A percentile compares a stretch with the other conserved stretches of the same genome.
These are phyloP conservation scores for Ornithorhynchus anatinus DNA, from an alignment of 2,113 vertebrate genomes.

Conservation along the genomic window DNA sequence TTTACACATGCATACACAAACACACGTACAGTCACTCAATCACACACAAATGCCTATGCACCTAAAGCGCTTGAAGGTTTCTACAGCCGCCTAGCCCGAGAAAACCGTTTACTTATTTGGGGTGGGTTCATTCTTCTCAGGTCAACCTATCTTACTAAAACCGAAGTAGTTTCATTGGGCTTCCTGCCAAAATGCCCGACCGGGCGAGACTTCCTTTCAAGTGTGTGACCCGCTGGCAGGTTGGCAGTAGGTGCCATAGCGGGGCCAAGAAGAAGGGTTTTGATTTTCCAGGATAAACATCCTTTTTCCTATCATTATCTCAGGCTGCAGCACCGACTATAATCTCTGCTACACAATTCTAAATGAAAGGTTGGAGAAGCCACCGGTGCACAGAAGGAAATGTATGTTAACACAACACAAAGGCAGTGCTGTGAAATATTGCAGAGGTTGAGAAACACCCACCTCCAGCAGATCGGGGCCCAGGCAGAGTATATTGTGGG, in stretches of 20 bases:
- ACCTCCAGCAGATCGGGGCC: no score
- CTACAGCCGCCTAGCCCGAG: background rate
- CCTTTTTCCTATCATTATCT: constrained; percentile 46
- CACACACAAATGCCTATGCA: no score
- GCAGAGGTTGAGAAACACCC: background rate
- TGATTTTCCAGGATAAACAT: constrained; percentile 36
- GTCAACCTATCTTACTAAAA: constrained; percentile 33
- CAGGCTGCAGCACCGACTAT: background rate
- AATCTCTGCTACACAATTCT: constrained; percentile 29
- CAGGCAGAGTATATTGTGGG: no score
- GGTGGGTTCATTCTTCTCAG: constrained; percentile 43
- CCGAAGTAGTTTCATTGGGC: constrained; percentile 50
- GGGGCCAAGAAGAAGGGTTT: background rate
- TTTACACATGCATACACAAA: background rate
- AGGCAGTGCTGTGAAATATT: background rate
- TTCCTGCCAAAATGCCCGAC: constrained; percentile 39
- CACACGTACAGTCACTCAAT: no score
- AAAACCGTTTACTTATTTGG: background rate
- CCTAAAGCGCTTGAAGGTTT: background rate
- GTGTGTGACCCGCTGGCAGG: constrained; percentile 32
- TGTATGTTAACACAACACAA: background rate
- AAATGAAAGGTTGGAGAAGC: constrained; percentile 32
- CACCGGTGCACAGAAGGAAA: background rate
- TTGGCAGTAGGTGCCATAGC: constrained; percentile 2
- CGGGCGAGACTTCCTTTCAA: constrained; percentile 33